Evolutionary conservation across 2,797 vertebrate species (phyloP).

Genomic region (Catamblyrhynchus diadema): DNA sequence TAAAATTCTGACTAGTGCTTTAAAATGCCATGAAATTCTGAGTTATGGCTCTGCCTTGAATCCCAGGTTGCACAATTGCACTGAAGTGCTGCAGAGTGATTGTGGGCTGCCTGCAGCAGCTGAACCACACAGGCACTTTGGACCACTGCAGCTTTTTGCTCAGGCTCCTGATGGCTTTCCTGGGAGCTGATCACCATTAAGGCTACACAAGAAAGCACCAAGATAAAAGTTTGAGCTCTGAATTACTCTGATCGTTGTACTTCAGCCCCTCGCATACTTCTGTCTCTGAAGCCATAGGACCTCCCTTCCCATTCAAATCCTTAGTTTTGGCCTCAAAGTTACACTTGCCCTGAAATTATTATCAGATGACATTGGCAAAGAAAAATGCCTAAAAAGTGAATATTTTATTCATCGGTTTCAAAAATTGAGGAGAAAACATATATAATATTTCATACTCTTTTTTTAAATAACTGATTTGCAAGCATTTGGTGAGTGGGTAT

Average conservation of each 20-base stretch:
- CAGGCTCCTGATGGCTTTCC: neutral
- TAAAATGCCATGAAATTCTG: constrained; percentile 38
- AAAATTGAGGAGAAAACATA: neutral
- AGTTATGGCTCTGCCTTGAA: neutral
- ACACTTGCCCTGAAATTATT: neutral
- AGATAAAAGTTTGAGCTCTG: neutral
- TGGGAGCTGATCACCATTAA: neutral
- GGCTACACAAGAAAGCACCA: neutral
- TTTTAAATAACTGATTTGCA: neutral
- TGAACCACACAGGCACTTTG: neutral
- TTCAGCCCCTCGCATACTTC: neutral
- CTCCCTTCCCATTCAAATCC: neutral
- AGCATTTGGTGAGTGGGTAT: neutral
- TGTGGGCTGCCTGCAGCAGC: neutral
- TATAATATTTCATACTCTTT: neutral
- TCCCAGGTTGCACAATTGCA: neutral
- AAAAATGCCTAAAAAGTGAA: neutral
- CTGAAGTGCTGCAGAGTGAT: neutral
- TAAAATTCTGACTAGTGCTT: constrained; percentile 36
- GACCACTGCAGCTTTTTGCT: neutral
- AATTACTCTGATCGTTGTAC: neutral
- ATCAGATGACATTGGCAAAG: neutral
- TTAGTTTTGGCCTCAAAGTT: neutral
- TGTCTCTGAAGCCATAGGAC: neutral
- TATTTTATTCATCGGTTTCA: neutral